Base-by-base conservation (phyloP, 1,140 invertebrate species). In the Uloborus diversus region DNA sequence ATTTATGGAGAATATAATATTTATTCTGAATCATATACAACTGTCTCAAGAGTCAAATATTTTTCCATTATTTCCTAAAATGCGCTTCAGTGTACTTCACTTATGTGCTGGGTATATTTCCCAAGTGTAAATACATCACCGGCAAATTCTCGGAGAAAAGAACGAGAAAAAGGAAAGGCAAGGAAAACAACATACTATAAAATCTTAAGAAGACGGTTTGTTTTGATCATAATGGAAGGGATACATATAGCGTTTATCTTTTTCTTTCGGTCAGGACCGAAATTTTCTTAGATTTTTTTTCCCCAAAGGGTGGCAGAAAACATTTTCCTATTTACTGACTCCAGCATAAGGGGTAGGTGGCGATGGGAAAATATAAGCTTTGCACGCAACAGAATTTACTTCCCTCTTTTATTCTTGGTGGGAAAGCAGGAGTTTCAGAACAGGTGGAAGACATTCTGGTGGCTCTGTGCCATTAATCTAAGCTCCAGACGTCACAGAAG, bases 201-300 rank as follows among this genome's bases (percentile, higher is more conserved):
- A 75, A 75, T 75, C 71, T 53, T 37, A 75, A 75, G 71, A 64
- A 75, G 71, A 75, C 71, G 64, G 71, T 75, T 75, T 59, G 71
- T 64, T 73, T 75, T 42, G 71, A 64, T 51, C 27, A 20, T 47
- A 23, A 7, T 37, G 61, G 51, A 64, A 64, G 49, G 51, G 62
- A 64, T 35, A 2, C n/a, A n/a, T 14, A 7, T 57, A 35, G 49
- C 64, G 33, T 53, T 27, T 25, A n/a, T 35, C 20, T 49, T 27
- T 42, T 42, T 47, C 35, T 32, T 37, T 61, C 56, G 59, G 27
- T 33, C 35, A 20, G 17, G 30, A n/a, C 20, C 25, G 28, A 27
- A n/a, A 28, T 20, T 51, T 23, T 62, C 23, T 53, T 14, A 51
- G 51, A 37, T 62, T 57, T 62, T 75, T 56, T 64, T 75, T 35